These are phyloP conservation scores for Dasysyrphus tricinctus DNA, from an alignment of 2,888 invertebrate genomes.

Conservation along the genomic window DNA sequence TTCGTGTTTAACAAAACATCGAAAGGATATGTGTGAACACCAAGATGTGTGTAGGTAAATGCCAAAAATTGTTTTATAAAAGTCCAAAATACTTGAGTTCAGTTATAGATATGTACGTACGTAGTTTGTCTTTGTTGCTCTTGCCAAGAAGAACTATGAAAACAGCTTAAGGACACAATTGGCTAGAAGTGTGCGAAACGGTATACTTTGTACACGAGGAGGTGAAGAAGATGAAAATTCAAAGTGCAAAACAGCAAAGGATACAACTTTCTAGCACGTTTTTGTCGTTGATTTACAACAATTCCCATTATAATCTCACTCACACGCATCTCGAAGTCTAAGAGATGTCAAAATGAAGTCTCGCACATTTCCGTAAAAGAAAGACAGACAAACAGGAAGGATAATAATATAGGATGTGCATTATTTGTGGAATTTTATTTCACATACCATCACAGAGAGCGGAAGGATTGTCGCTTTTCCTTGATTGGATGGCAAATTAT, in stretches of 20 bases:
- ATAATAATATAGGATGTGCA: slow-evolving; percentile 42
- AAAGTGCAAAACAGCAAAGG: slow-evolving; percentile 12
- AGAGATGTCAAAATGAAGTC: slow-evolving; percentile 27
- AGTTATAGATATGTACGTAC: slow-evolving; percentile 4
- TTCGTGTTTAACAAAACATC: slow-evolving; percentile 56
- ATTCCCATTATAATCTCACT: slow-evolving; percentile 20
- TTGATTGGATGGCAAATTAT: slow-evolving; percentile 68
- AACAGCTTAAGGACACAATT: slow-evolving; percentile 67
- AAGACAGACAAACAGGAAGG: slow-evolving; percentile 4
- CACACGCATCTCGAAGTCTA: slow-evolving; percentile 6
- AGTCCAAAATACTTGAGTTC: slow-evolving; percentile 30
- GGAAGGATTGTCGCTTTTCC: slow-evolving; percentile 12
- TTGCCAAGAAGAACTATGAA: slow-evolving; percentile 18
- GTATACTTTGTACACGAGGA: background rate
- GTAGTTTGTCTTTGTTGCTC: slow-evolving; percentile 8
- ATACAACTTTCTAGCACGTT: slow-evolving; percentile 55
- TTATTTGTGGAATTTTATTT: slow-evolving; percentile 33
- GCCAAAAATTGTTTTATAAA: slow-evolving; percentile 43
- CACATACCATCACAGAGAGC: slow-evolving; percentile 4
- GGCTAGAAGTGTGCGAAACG: slow-evolving; percentile 33
- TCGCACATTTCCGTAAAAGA: slow-evolving; percentile 20
- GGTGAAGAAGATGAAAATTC: slow-evolving; percentile 1
- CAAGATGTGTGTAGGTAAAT: slow-evolving; percentile 28
- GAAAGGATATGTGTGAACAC: slow-evolving; percentile 29
- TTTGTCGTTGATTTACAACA: slow-evolving; percentile 56